These are phyloP conservation scores for Gisinianus flammeolus DNA, from an alignment of 2,888 invertebrate species.

Conservation along the genomic window DNA sequence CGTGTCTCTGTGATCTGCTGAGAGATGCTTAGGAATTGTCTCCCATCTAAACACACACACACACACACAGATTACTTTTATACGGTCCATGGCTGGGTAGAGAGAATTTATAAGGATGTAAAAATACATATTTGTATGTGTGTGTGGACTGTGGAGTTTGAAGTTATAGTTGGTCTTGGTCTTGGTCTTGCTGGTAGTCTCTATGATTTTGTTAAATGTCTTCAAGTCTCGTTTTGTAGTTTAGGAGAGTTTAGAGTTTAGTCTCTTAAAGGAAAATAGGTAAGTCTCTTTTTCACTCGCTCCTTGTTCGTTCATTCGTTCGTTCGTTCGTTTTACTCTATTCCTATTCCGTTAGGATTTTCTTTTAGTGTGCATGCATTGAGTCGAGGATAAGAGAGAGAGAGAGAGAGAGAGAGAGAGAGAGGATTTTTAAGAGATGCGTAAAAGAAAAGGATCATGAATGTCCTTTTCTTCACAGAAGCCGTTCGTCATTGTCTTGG, in stretches of 20 bases:
- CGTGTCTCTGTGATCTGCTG: neutral
- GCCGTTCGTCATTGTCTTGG: slow-evolving; percentile 46
- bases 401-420: slow-evolving; percentile 20
- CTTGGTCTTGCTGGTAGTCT: neutral
- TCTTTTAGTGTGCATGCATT: slow-evolving; percentile 20
- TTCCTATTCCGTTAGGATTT: neutral
- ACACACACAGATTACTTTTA: neutral
- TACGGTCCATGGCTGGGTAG: neutral
- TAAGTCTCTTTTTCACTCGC: neutral
- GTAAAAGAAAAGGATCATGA: slow-evolving; percentile 40
- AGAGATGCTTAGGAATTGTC: neutral
- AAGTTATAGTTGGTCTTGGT: neutral
- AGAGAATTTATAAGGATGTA: neutral
- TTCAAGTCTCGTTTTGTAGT: too few relatives aligned
- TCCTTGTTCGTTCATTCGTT: neutral
- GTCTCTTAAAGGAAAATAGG: neutral
- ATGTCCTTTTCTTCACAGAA: slow-evolving; percentile 44
- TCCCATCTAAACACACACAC: neutral
- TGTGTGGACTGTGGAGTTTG: neutral
- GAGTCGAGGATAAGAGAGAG: slow-evolving; percentile 24
- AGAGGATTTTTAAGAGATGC: slow-evolving; percentile 39
- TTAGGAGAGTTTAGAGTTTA: neutral
- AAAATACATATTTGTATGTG: neutral
- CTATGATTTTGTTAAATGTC: neutral
- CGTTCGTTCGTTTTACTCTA: neutral